Evolutionary conservation across 2,888 invertebrate genomes (phyloP), one percentile per base, ranked within the genome.

Genomic region (Himalopsyche anomala): DNA sequence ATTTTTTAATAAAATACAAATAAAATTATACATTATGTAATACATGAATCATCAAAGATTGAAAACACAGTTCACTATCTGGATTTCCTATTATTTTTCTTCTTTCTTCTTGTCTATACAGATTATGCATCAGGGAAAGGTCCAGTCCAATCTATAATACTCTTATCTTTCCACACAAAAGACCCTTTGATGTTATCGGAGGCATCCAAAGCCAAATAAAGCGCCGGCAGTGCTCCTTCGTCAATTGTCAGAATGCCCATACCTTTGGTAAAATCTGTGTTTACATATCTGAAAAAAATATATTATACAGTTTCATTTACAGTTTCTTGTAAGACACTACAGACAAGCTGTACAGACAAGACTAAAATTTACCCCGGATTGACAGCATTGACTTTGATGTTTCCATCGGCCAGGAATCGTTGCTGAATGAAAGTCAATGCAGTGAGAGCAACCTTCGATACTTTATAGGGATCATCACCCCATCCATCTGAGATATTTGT

Each of bases 201-300:
- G 90, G 95, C 91, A 90, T 92, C 90, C 8, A 94, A 91, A 80
- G 93, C 95, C 89, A 94, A 89, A 89, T 93, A 94, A 0, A 94
- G 87, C 0, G 94, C 94, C 1, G 94, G 94, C 86, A 91, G 91
- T 0, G 95, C 95, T 11, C 94, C 94, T 89, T 93, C 91, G 38
- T 95, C 95, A 9, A 92, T 90, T 2, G 92, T 93, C 74, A 93
- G 91, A 82, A 92, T 91, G 0, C 95, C 97, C 88, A 92, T 93
- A 40, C 94, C 94, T 56, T 92, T 92, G 0, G 95, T 94, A 96
- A 97, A 96, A 89, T 96, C 96, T 0, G 97, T 97, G 87, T 94
- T 94, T 0, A 97, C 96, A 89, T 95, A 94, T 0, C 97, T 97
- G 8, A 96, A 97, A 90, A 95, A 95, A 89, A 40, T 12, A 54